Evolutionary conservation across 2,888 invertebrate species (phyloP).

Genomic region (Cistogaster globosa): DNA sequence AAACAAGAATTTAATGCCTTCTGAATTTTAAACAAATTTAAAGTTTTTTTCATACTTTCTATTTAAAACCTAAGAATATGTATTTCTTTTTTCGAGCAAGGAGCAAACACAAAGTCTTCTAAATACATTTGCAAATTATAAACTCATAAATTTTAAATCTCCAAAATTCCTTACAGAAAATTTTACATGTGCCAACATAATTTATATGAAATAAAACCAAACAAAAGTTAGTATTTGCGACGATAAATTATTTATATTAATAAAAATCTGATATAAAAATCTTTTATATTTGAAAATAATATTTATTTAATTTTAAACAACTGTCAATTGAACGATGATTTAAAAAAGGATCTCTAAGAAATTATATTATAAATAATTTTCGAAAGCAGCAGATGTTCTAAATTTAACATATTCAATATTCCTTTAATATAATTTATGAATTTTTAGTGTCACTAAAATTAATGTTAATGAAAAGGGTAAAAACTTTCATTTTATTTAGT

Average conservation of each 20-base stretch:
- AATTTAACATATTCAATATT: neutral
- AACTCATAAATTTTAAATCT: neutral
- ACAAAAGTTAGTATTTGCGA: neutral
- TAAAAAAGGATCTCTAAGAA: constrained; percentile 3
- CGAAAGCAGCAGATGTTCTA: neutral
- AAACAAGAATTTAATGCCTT: neutral
- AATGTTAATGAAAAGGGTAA: too few relatives aligned
- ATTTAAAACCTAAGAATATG: constrained; percentile 3
- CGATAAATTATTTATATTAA: neutral
- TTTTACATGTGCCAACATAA: neutral
- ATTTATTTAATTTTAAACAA: constrained; percentile 16
- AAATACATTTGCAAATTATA: constrained; percentile 25
- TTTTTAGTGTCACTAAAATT: too few relatives aligned
- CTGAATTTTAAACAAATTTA: neutral
- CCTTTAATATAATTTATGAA: neutral
- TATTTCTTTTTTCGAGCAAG: neutral
- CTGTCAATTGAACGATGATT: constrained; percentile 30
- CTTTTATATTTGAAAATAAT: neutral
- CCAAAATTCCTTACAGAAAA: neutral
- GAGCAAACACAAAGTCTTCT: neutral
- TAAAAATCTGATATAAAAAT: neutral
- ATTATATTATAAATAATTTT: constrained; percentile 4
- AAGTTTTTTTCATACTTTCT: constrained; percentile 15
- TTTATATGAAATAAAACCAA: neutral
- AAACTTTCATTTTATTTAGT: too few relatives aligned